Conservation (phyloP, 2,797 vertebrate species). For the Microctenopoma steveboyesi region DNA sequence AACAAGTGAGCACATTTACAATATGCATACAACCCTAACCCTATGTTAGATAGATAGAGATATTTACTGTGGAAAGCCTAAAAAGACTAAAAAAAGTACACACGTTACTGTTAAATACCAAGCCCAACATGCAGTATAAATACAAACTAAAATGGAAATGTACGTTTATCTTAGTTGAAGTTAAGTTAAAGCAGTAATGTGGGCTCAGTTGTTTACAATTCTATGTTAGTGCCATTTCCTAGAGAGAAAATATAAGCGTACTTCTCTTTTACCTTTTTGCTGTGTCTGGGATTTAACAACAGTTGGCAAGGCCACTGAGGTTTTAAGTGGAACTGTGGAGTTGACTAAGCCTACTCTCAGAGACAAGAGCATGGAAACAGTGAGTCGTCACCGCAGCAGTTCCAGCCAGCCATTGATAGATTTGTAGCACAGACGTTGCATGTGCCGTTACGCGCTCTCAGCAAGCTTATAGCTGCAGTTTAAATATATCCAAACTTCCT, state of each 20-base stretch:
- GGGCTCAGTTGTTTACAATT: not conserved
- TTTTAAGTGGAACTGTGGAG: slow-evolving; percentile 33
- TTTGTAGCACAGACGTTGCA: slow-evolving; percentile 39
- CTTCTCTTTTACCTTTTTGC: not conserved
- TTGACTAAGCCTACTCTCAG: slow-evolving; percentile 22
- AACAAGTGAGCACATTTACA: not conserved
- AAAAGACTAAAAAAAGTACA: no score
- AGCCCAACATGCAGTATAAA: not conserved
- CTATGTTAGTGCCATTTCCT: not conserved
- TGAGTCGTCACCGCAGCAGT: slow-evolving; percentile 50
- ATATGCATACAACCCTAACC: not conserved
- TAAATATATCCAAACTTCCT: slow-evolving; percentile 55
- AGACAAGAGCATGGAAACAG: slow-evolving; percentile 57
- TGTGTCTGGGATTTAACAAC: not conserved
- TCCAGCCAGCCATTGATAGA: slow-evolving; percentile 60
- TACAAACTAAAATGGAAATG: not conserved
- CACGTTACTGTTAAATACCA: not conserved
- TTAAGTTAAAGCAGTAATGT: not conserved
- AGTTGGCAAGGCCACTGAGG: not conserved
- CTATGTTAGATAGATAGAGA: no score
- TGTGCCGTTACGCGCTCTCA: slow-evolving; percentile 26
- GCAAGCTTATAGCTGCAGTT: slow-evolving; percentile 42
- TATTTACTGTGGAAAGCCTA: not conserved
- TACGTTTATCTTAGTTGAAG: no score
- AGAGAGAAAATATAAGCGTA: not conserved